Conservation (phyloP, 2,797 vertebrate species). For the Lophotriccus pileatus region DNA sequence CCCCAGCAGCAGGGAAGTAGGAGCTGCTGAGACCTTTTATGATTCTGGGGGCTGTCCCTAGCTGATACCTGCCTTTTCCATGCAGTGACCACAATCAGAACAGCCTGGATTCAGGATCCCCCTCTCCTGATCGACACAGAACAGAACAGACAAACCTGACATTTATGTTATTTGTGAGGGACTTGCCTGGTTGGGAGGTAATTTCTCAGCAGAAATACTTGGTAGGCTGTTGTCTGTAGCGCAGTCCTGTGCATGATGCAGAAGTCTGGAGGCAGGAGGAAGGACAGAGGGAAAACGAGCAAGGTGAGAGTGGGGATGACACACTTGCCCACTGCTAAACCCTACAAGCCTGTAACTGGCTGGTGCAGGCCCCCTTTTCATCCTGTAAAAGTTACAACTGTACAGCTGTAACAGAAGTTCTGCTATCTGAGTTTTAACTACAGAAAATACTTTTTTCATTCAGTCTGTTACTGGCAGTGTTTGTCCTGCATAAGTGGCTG, state of each 20-base stretch:
- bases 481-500: neutral
- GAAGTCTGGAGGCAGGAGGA: neutral
- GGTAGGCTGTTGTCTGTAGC: neutral
- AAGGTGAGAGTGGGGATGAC: neutral
- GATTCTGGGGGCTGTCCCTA: neutral
- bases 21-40: neutral
- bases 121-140: neutral
- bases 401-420: neutral
- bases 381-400: neutral
- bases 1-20: neutral
- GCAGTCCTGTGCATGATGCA: neutral
- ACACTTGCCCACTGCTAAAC: neutral
- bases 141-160: neutral
- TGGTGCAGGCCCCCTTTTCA: neutral
- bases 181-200: neutral
- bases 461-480: neutral
- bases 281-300: neutral
- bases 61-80: neutral
- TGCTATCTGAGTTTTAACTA: neutral
- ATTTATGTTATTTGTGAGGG: neutral
- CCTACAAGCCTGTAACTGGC: neutral
- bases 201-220: neutral
- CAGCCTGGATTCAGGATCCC: neutral
- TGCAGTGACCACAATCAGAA: neutral
- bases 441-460: neutral